phyloP scores from a whole-genome alignment of 2,888 invertebrate species.

The Zhuqinia jingwanae region DNA sequence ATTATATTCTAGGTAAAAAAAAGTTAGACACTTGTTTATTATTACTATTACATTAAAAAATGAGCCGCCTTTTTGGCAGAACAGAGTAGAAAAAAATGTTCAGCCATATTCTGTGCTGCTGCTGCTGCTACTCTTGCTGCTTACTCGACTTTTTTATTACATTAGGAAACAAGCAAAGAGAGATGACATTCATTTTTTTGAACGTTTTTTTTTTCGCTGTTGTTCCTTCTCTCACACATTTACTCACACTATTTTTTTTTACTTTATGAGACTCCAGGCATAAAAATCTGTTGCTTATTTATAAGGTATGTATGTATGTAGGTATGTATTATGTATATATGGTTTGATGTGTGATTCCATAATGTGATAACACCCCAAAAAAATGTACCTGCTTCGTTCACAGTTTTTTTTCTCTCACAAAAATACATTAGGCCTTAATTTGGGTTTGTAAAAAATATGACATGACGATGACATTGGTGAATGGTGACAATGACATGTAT shows the following conservation, averaged over 20 bases:
- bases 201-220: too few species aligned
- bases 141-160: conserved; percentile 61
- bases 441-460: conserved; percentile 11
- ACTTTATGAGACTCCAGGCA: conserved; percentile 16
- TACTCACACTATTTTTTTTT: neutral
- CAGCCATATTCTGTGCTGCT: too few species aligned
- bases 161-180: conserved; percentile 40
- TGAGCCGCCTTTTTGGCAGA: conserved; percentile 51
- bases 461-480: conserved; percentile 17
- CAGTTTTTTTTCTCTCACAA: conserved; percentile 1
- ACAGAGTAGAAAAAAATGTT: conserved; percentile 59
- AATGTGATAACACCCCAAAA: too few species aligned
- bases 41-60: conserved; percentile 68
- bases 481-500: conserved; percentile 36
- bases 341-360: too few species aligned
- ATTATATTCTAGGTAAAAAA: conserved; percentile 55
- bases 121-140: neutral
- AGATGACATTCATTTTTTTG: conserved; percentile 58
- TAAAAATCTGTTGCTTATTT: neutral
- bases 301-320: too few species aligned
- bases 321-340: too few species aligned
- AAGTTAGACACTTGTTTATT: conserved; percentile 70
- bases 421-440: neutral
- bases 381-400: conserved; percentile 2
- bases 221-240: neutral